Base-by-base conservation (phyloP, 2,113 vertebrate species). In the Syngnathus scovelli region DNA sequence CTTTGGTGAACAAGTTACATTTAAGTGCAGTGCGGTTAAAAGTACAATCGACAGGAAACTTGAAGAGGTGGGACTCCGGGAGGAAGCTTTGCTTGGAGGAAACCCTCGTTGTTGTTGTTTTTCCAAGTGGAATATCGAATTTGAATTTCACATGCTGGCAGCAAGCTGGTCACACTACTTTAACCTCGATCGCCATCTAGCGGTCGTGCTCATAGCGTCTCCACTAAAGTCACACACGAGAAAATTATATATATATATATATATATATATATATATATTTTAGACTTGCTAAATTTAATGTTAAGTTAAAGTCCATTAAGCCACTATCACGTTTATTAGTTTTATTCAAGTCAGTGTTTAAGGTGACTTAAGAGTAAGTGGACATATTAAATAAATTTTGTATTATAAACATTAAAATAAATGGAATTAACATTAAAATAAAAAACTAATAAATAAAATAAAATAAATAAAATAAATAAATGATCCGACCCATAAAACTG, bases 101-200 rank as follows among this genome's bases (percentile, higher is more conserved):
- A 39, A 38, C 8, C 18, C 16, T 39, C 58, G 16, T 37, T 27
- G 38, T 49, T n/a, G 8, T 4, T 49, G 1, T 49, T 6, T 44
- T 12, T 44, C 11, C 44, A 15, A 16, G 4, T 23, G 4, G 27
- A 27, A 58, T 6, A 18, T 36, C 3, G 7, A 13, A 8, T 23
- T 62, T 62, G 21, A 15, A 43, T 4, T 44, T n/a, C 19, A 43
- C 19, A 5, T 21, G 11, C 2, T 23, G 19, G 38, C 38, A 21
- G 39, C 15, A 15, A n/a, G 38, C 38, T 61, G 10, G 41, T 44
- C 44, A 52, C 52, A 11, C 80, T 79, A 69, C 82, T 86, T 85
- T 83, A 84, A 88, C 86, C 86, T 78, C 76, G 72, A 85, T 86
- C 79, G 80, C 88, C 88, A 88, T 90, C 87, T 90, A 89, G 86